These are phyloP conservation scores for Simalia tracyae DNA, from an alignment of 2,797 vertebrate genomes.

Conservation along the genomic window DNA sequence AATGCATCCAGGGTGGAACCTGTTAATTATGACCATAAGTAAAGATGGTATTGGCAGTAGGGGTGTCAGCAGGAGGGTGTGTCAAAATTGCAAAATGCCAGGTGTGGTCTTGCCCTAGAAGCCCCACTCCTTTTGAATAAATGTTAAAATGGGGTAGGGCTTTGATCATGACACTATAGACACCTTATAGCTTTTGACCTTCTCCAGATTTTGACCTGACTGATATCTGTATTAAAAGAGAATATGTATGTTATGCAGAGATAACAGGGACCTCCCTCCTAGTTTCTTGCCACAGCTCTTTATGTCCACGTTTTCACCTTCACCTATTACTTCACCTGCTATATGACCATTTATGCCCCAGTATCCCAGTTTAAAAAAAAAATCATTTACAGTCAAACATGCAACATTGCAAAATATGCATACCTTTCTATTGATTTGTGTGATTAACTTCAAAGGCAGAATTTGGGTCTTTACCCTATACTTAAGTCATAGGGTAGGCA, in stretches of 20 bases:
- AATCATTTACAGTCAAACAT: background rate
- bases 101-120: background rate
- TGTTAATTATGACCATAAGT: background rate
- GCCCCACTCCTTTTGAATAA: background rate
- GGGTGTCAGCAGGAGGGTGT: background rate
- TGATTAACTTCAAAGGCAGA: background rate
- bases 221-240: background rate
- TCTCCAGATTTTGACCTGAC: background rate
- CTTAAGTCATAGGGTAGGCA: background rate
- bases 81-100: background rate
- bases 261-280: background rate
- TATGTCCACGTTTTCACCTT: background rate
- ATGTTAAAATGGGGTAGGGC: background rate
- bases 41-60: background rate
- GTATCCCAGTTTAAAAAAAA: background rate
- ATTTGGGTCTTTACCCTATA: background rate
- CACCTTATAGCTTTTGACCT: background rate
- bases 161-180: background rate
- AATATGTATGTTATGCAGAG: background rate
- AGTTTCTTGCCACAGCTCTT: background rate
- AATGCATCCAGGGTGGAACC: background rate
- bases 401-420: background rate
- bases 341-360: background rate
- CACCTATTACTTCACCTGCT: background rate
- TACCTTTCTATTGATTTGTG: background rate